Conservation (phyloP, 2,113 vertebrate genomes). For the Epinephelus fuscoguttatus region DNA sequence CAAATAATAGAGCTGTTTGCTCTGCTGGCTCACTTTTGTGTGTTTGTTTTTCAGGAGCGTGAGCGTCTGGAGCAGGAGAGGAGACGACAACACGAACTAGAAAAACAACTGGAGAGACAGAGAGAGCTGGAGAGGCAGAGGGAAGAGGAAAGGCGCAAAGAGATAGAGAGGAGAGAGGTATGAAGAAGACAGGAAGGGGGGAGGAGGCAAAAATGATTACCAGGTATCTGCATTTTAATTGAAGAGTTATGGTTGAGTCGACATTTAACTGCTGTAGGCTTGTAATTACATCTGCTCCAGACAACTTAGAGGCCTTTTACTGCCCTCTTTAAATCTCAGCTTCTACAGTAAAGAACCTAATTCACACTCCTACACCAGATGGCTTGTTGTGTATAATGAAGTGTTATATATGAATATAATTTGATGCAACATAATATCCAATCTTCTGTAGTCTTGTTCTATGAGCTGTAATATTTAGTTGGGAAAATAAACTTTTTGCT, state of each 20-base stretch:
- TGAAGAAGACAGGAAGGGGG: neutral
- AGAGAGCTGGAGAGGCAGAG: slow-evolving; percentile 92
- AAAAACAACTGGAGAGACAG: slow-evolving; percentile 94
- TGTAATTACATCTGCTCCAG: slow-evolving; percentile 35
- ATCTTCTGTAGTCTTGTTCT: neutral
- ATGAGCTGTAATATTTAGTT: neutral
- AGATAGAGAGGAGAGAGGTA: slow-evolving; percentile 84
- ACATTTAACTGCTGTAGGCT: slow-evolving; percentile 7
- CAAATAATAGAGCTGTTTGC: neutral
- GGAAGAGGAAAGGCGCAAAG: slow-evolving; percentile 87
- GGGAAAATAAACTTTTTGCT: neutral
- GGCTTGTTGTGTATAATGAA: neutral
- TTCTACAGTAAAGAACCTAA: neutral
- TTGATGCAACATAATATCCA: neutral
- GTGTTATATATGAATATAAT: neutral
- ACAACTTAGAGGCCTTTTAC: neutral
- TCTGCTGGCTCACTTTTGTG: neutral
- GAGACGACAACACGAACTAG: slow-evolving; percentile 92
- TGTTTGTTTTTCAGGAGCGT: slow-evolving; percentile 81
- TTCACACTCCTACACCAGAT: neutral
- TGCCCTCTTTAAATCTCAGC: neutral
- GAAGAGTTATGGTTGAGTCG: slow-evolving; percentile 24
- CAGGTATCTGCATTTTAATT: slow-evolving; percentile 23
- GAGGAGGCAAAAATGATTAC: neutral
- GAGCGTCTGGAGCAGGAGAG: slow-evolving; percentile 96